Evolutionary conservation across 2,888 invertebrate species (phyloP).

Genomic region (Nemotelus nigrinus): DNA sequence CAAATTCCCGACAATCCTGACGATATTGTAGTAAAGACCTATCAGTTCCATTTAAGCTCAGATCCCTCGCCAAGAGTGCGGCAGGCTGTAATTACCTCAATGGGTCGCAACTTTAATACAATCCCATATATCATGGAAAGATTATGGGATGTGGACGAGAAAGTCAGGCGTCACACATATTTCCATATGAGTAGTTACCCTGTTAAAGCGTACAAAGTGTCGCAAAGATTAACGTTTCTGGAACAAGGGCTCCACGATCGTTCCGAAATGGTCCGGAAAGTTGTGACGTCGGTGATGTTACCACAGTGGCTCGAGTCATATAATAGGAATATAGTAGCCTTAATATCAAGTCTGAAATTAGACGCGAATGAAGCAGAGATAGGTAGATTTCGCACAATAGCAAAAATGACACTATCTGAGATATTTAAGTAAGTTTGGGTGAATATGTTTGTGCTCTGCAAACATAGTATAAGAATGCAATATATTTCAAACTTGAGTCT

Average conservation of each 20-base stretch:
- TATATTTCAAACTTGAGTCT: constrained; percentile 28
- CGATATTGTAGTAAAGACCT: constrained; percentile 79
- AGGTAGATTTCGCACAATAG: constrained; percentile 68
- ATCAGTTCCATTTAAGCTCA: constrained; percentile 75
- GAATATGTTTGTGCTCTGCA: neutral
- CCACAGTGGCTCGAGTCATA: constrained; percentile 81
- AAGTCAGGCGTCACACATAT: constrained; percentile 71
- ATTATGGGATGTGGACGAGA: constrained; percentile 80
- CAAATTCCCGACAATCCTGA: constrained; percentile 81
- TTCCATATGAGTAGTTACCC: constrained; percentile 66
- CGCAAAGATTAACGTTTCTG: constrained; percentile 71
- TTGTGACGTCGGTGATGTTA: constrained; percentile 68
- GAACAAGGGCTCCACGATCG: constrained; percentile 73
- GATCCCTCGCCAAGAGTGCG: constrained; percentile 84
- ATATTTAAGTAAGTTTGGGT: constrained; percentile 68
- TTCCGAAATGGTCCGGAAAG: constrained; percentile 66
- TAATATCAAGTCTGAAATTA: constrained; percentile 80
- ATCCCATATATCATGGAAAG: constrained; percentile 77
- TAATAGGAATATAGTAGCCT: constrained; percentile 74
- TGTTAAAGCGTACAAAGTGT: constrained; percentile 69
- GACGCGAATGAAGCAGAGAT: constrained; percentile 74
- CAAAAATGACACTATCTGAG: constrained; percentile 67
- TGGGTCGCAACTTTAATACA: constrained; percentile 78
- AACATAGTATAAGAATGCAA: neutral
- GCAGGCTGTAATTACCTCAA: constrained; percentile 74